Evolutionary conservation across 23 tunicate genomes (phyloP).

Genomic region (Oikopleura vanhoeffeni): DNA sequence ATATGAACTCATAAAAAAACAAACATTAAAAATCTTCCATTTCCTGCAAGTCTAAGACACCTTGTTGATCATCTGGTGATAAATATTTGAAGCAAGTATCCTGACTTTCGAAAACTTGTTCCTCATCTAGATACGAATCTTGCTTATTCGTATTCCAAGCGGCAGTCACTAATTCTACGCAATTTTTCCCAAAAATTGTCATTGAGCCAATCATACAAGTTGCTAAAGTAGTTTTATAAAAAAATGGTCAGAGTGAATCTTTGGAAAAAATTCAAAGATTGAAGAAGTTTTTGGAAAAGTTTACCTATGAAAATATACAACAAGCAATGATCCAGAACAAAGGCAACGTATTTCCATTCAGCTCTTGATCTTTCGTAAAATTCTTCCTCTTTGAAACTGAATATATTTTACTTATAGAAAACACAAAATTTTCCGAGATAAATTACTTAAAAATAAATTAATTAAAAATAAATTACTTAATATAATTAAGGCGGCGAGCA

Average conservation of each 20-base stretch:
- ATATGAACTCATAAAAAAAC: too few relatives aligned
- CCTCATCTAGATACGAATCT: neutral
- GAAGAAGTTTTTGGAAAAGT: too few relatives aligned
- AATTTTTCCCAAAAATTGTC: neutral
- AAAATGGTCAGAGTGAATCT: too few relatives aligned
- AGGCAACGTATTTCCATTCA: constrained; percentile 95
- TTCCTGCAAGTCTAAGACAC: too few relatives aligned
- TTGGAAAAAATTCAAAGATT: too few relatives aligned
- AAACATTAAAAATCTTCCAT: too few relatives aligned
- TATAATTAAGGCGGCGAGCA: too few relatives aligned
- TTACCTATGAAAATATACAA: constrained; percentile 54
- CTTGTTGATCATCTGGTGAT: neutral
- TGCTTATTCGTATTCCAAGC: neutral
- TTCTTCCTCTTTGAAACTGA: constrained; percentile 39
- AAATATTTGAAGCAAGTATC: neutral
- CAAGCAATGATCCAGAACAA: constrained; percentile 76
- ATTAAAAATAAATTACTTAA: too few relatives aligned
- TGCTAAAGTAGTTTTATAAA: too few relatives aligned
- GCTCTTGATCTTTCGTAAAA: constrained; percentile 12
- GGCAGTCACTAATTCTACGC: neutral
- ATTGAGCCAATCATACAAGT: neutral
- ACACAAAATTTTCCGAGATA: too few relatives aligned
- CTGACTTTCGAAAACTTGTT: neutral
- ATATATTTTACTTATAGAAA: too few relatives aligned
- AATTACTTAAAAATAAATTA: too few relatives aligned